Evolutionary conservation across 2,888 invertebrate genomes (phyloP).

Genomic region (Elgonia sp.): DNA sequence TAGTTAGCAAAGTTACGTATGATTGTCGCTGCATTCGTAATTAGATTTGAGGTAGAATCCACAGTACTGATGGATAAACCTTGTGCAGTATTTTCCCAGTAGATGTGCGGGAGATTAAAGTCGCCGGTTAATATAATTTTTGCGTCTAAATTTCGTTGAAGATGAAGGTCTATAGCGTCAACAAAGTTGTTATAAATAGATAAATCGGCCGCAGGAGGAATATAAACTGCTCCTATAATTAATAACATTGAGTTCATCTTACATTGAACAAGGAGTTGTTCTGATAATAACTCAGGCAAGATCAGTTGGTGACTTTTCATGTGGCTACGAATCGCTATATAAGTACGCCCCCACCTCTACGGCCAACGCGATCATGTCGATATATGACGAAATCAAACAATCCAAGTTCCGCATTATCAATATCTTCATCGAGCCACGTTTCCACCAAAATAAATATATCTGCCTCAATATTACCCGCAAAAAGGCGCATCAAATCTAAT

Average conservation of each 20-base stretch:
- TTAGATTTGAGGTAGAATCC: neutral
- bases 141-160: neutral
- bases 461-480: neutral
- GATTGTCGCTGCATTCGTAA: neutral
- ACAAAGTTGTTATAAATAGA: neutral
- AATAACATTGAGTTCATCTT: neutral
- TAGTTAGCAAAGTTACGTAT: neutral
- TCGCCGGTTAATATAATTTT: neutral
- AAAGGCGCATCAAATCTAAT: neutral
- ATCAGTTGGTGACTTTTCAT: neutral
- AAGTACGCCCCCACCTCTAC: constrained; percentile 20
- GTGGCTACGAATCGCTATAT: constrained; percentile 1
- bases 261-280: neutral
- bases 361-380: neutral
- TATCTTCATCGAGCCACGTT: constrained; percentile 11
- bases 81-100: too few relatives aligned
- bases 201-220: too few relatives aligned
- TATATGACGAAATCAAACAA: neutral
- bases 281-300: too few relatives aligned
- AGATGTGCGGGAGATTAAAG: too few relatives aligned
- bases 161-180: neutral
- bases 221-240: constrained; percentile 38
- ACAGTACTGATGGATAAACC: neutral
- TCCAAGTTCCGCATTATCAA: neutral
- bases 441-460: constrained; percentile 15